Evolutionary conservation across 2,888 invertebrate genomes (phyloP).

Genomic region (Microctonus aethiopoides): DNA sequence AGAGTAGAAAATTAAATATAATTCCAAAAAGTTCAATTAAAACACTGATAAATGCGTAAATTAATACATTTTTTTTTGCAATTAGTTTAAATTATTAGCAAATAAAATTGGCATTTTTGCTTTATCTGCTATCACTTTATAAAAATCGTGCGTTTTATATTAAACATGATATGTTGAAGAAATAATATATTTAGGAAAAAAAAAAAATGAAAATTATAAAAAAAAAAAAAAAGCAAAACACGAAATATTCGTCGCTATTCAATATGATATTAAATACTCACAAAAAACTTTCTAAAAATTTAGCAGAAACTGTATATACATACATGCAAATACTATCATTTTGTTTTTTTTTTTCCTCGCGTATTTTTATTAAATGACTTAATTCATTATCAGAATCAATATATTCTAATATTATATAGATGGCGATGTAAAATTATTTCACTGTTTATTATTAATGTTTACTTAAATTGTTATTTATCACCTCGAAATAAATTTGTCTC

Average conservation of each 20-base stretch:
- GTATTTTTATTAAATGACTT: not conserved
- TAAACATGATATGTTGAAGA: not conserved
- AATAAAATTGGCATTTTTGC: not conserved
- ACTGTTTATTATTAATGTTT: not conserved
- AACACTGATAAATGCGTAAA: too few species aligned
- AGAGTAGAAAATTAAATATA: too few species aligned
- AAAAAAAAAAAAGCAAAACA: not conserved
- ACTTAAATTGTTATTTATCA: not conserved
- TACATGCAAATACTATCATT: not conserved
- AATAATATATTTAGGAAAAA: not conserved
- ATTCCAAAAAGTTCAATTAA: too few species aligned
- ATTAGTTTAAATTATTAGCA: not conserved
- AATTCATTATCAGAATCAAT: not conserved
- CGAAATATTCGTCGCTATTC: not conserved
- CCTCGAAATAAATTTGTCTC: slow-evolving; percentile 10
- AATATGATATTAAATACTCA: not conserved
- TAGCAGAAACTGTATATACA: not conserved
- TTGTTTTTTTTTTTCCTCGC: not conserved
- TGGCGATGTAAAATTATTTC: not conserved
- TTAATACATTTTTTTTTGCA: not conserved
- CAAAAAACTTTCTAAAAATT: not conserved
- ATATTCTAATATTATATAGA: not conserved
- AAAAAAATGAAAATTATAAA: not conserved
- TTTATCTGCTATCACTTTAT: not conserved
- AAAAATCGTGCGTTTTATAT: not conserved